A percentile compares a stretch with the other conserved stretches of the same genome.
Conservation (phyloP, 2,113 vertebrate species). For the Connochaetes taurinus region DNA sequence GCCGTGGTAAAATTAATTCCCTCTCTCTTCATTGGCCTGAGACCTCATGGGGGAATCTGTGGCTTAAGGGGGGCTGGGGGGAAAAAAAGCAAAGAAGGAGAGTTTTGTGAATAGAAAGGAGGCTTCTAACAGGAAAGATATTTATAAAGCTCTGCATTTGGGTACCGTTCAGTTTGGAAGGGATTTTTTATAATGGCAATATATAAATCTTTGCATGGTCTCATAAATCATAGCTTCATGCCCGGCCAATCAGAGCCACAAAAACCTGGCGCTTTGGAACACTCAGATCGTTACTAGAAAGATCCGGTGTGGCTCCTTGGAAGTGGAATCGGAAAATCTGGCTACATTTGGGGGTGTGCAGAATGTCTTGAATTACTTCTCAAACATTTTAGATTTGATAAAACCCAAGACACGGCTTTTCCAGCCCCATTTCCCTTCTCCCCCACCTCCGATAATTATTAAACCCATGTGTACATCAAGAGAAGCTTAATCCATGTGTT, state of each 20-base stretch:
- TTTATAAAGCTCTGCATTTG: slow-evolving; percentile 68
- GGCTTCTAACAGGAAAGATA: slow-evolving; percentile 66
- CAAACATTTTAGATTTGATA: slow-evolving; percentile 75
- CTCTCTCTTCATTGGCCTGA: slow-evolving; percentile 28
- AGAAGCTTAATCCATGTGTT: slow-evolving; percentile 73
- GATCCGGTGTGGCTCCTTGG: slow-evolving; percentile 63
- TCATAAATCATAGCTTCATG: slow-evolving; percentile 54
- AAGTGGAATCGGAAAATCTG: slow-evolving; percentile 69
- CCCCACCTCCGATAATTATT: slow-evolving; percentile 61
- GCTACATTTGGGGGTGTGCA: slow-evolving; percentile 55
- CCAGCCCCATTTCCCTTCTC: slow-evolving; percentile 16
- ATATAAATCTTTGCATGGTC: slow-evolving; percentile 72
- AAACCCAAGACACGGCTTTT: slow-evolving; percentile 71
- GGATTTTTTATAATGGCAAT: slow-evolving; percentile 71
- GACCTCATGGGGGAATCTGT: slow-evolving; percentile 49
- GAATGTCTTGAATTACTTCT: slow-evolving; percentile 74
- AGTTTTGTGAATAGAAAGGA: slow-evolving; percentile 63
- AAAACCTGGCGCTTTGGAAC: slow-evolving; percentile 19
- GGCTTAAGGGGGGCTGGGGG: not conserved
- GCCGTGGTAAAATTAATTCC: slow-evolving; percentile 67
- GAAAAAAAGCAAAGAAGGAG: slow-evolving; percentile 32
- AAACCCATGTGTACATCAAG: slow-evolving; percentile 76
- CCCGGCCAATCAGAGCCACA: slow-evolving; percentile 54
- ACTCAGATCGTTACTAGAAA: slow-evolving; percentile 54
- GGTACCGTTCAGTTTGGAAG: slow-evolving; percentile 60